These are phyloP conservation scores for Grapholita molesta DNA, from an alignment of 1,140 invertebrate species.

Conservation along the genomic window DNA sequence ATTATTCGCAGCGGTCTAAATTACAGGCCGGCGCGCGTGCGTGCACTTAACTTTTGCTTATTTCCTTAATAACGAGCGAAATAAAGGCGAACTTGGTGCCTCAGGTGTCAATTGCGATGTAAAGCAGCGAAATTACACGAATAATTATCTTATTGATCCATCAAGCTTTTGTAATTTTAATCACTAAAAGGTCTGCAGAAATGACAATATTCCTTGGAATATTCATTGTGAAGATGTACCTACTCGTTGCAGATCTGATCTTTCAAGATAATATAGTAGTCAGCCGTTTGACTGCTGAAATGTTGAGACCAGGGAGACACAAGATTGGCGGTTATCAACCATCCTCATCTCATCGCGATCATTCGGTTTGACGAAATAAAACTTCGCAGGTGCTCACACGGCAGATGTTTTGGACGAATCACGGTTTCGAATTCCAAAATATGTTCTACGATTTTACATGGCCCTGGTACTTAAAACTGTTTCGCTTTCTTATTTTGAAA, in stretches of 20 bases:
- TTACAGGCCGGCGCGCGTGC: constrained; percentile 28
- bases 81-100: constrained; percentile 28
- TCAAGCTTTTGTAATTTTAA: neutral
- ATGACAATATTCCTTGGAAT: neutral
- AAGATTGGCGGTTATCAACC: constrained; percentile 9
- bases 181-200: neutral
- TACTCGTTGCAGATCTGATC: constrained; percentile 28
- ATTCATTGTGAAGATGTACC: constrained; percentile 29
- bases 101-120: constrained; percentile 33
- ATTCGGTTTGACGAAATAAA: neutral
- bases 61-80: constrained; percentile 20
- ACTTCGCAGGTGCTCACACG: constrained; percentile 10
- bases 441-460: neutral
- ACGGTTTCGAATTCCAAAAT: constrained; percentile 1
- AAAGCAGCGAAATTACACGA: neutral
- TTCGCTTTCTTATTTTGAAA: constrained; percentile 8
- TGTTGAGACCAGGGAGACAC: neutral
- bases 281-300: neutral
- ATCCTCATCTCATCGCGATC: neutral
- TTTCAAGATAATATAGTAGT: constrained; percentile 8
- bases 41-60: constrained; percentile 17
- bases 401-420: neutral
- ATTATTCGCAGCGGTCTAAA: constrained; percentile 33
- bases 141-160: constrained; percentile 38
- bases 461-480: constrained; percentile 6